Percentiles rank a stretch among this genome's conserved stretches.
phyloP scores from a whole-genome alignment of 1,140 invertebrate genomes.

The Scylla paramamosain region DNA sequence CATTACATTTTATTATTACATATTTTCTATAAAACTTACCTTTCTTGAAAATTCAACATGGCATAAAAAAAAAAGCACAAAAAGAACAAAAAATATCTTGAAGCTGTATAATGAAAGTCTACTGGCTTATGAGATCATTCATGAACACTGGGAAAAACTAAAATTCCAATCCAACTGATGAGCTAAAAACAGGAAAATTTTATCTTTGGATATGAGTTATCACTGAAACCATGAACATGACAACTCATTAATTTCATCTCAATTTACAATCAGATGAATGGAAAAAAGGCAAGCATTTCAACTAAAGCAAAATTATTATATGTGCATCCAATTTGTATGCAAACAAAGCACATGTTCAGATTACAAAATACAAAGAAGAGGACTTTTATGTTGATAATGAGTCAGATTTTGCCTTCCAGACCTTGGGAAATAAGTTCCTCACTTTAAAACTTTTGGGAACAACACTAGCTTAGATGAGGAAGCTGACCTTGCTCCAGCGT shows the following conservation, averaged over 20 bases:
- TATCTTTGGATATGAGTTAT: neutral
- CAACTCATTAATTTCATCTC: neutral
- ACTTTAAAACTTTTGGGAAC: neutral
- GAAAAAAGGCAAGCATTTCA: neutral
- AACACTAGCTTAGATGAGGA: conserved; percentile 32
- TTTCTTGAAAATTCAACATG: no score
- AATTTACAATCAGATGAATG: neutral
- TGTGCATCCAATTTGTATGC: neutral
- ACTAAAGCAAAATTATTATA: conserved; percentile 10
- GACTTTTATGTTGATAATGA: neutral
- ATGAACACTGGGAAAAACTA: neutral
- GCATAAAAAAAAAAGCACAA: no score
- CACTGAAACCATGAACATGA: neutral
- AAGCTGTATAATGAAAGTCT: neutral
- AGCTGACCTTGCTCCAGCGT: conserved; percentile 63
- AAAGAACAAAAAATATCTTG: no score
- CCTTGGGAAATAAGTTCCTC: neutral
- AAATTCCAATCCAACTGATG: neutral
- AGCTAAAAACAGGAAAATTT: neutral
- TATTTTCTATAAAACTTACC: no score
- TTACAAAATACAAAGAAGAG: neutral
- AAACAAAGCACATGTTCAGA: neutral
- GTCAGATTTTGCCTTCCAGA: neutral
- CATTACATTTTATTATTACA: no score
- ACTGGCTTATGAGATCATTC: neutral